Evolutionary conservation across 2,888 invertebrate species (phyloP).

Genomic region (Crioceris asparagi): DNA sequence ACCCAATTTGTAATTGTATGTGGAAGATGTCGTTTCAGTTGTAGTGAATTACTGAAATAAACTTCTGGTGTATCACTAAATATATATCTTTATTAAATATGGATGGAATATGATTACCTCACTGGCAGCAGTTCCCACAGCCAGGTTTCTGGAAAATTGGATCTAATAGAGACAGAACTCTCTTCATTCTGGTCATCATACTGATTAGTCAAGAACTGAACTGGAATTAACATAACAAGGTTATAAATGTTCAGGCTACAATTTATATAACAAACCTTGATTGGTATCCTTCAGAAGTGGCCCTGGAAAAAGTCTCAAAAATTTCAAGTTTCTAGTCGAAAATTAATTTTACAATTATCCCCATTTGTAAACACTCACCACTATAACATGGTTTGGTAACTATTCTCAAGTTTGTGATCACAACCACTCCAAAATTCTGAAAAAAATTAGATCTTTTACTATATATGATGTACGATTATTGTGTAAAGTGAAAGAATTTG

Average conservation of each 20-base stretch:
- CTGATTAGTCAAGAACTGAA: conserved; percentile 25
- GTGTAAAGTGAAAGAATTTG: too few species aligned
- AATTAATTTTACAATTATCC: neutral
- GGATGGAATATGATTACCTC: conserved; percentile 29
- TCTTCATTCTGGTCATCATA: conserved; percentile 25
- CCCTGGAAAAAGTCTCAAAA: conserved; percentile 18
- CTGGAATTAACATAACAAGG: conserved; percentile 20
- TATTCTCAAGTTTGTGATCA: conserved; percentile 44
- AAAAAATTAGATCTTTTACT: conserved; percentile 15
- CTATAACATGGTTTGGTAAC: conserved; percentile 43
- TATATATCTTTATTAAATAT: neutral
- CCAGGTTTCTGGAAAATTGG: conserved; percentile 53
- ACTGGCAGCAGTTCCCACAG: conserved; percentile 50
- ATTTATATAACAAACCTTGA: conserved; percentile 15
- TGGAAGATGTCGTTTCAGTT: conserved; percentile 37
- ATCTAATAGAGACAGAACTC: conserved; percentile 30
- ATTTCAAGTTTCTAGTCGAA: too few species aligned
- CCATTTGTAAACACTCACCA: conserved; percentile 18
- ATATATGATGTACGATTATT: too few species aligned
- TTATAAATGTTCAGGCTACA: conserved; percentile 7
- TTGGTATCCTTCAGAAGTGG: conserved; percentile 15
- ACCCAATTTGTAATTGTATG: conserved; percentile 54
- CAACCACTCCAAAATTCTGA: conserved; percentile 42
- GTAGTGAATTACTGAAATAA: conserved; percentile 15
- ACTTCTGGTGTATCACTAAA: too few species aligned